These are phyloP conservation scores for Calcarius ornatus DNA, from an alignment of 2,113 vertebrate genomes.

Conservation along the genomic window DNA sequence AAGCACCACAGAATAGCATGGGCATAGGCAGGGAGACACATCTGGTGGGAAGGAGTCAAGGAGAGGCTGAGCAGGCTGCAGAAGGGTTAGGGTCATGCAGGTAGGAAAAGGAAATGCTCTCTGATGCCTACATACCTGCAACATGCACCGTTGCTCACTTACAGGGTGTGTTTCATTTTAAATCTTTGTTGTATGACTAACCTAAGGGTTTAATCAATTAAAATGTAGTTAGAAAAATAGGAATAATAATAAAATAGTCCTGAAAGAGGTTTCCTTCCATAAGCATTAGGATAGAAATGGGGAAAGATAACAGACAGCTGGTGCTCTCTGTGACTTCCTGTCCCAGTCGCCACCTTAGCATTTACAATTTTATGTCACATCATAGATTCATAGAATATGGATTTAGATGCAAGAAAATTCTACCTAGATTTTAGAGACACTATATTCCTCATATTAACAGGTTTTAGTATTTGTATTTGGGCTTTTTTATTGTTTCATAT, in stretches of 20 bases:
- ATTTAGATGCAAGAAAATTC: neutral
- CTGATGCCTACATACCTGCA: neutral
- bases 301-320: neutral
- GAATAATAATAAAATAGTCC: neutral
- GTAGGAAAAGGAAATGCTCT: neutral
- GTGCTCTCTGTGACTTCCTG: neutral
- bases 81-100: neutral
- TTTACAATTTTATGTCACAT: neutral
- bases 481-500: neutral
- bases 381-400: neutral
- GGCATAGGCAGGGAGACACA: neutral
- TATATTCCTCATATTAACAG: neutral
- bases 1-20: neutral
- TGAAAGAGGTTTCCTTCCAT: neutral
- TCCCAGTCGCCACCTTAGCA: neutral
- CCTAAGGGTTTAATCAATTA: neutral
- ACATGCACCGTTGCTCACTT: neutral
- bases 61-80: neutral
- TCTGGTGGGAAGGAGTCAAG: neutral
- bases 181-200: neutral
- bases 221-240: neutral
- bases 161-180: accelerated
- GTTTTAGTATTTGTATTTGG: neutral
- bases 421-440: neutral
- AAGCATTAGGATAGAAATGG: neutral